phyloP scores from a whole-genome alignment of 2,888 invertebrate species.

The Leptinotarsa rubiginosa region DNA sequence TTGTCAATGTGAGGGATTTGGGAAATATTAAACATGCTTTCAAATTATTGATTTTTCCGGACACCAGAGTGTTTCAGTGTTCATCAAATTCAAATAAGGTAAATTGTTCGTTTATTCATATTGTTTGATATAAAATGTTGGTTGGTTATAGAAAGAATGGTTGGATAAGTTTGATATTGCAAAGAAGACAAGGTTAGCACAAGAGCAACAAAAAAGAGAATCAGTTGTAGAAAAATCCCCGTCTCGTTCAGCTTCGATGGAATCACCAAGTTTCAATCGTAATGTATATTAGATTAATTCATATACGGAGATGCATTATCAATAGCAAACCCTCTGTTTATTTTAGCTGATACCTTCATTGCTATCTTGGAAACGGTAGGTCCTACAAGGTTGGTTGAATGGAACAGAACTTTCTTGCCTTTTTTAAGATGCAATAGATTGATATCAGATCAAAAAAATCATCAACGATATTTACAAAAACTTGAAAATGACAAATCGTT shows the following conservation, averaged over 20 bases:
- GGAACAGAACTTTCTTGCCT: too few species aligned
- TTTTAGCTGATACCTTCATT: too few species aligned
- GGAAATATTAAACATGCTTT: constrained; percentile 93
- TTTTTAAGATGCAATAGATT: too few species aligned
- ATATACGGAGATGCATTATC: constrained; percentile 9
- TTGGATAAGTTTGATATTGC: constrained; percentile 91
- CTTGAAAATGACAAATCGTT: too few species aligned
- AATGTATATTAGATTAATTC: constrained; percentile 31
- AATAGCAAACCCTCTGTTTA: constrained; percentile 10
- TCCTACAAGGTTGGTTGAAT: too few species aligned
- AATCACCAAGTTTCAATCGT: constrained; percentile 65
- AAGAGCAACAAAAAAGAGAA: constrained; percentile 69
- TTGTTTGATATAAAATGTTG: not conserved
- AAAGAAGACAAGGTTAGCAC: constrained; percentile 81
- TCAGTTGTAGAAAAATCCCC: constrained; percentile 65
- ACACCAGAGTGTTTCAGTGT: constrained; percentile 91
- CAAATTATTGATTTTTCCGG: constrained; percentile 93
- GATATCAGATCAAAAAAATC: too few species aligned
- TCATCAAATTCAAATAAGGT: constrained; percentile 75
- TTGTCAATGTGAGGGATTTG: constrained; percentile 92
- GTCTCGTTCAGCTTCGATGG: constrained; percentile 65
- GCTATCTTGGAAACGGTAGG: too few species aligned
- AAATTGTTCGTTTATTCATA: constrained; percentile 27
- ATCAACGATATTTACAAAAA: too few species aligned
- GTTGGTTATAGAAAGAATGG: constrained; percentile 84